Percentiles rank a stretch among this genome's conserved stretches.
Conservation (phyloP, 37 sponge, comb jelly and placozoan genomes). For the Aphrocallistes beatrix region DNA sequence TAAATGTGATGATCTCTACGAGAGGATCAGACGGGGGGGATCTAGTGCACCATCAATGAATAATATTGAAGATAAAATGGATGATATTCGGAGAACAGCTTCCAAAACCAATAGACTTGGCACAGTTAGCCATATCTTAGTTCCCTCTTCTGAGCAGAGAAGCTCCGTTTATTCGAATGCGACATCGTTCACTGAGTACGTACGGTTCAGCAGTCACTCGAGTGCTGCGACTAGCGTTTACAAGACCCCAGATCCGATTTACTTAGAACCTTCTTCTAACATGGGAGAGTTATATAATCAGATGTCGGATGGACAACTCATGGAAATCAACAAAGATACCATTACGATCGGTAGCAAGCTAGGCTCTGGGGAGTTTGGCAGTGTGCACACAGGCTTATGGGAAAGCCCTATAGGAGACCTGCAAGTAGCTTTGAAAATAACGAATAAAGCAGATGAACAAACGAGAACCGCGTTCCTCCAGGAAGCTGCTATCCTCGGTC, state of each 20-base stretch:
- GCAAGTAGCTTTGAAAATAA: not conserved
- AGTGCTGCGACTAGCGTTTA: not conserved
- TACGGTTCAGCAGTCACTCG: not conserved
- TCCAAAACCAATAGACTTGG: not conserved
- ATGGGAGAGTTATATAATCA: not conserved
- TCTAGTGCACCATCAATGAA: not conserved
- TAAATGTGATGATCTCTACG: not conserved
- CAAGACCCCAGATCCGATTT: not conserved
- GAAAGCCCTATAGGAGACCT: not conserved
- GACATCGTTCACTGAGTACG: not conserved
- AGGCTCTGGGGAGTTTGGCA: not conserved
- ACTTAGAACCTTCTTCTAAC: not conserved
- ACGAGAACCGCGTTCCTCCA: not conserved
- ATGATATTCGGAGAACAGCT: not conserved
- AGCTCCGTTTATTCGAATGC: not conserved
- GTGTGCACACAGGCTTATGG: not conserved
- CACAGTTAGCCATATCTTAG: not conserved
- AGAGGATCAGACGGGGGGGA: not conserved
- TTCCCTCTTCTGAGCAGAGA: not conserved
- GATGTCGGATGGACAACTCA: not conserved
- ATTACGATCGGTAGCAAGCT: not conserved
- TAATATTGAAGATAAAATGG: not conserved
- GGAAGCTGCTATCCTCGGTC: constrained; percentile 1
- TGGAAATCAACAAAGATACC: not conserved
- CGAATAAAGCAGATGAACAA: not conserved